Evolutionary conservation across 2,113 vertebrate species (phyloP).

Genomic region (Psittacara wagleri): DNA sequence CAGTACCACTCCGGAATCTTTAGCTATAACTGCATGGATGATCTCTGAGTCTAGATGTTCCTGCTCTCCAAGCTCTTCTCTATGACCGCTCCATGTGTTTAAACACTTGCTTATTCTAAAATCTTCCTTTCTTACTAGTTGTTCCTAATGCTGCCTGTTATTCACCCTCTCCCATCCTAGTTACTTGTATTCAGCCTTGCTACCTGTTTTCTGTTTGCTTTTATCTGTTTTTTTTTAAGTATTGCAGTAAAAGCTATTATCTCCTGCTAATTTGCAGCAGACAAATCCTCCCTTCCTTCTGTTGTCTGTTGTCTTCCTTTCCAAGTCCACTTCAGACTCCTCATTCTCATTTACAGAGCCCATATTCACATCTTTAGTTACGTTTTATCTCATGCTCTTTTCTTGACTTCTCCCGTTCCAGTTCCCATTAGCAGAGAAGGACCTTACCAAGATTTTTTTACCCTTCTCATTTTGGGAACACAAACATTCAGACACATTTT

Average conservation of each 20-base stretch:
- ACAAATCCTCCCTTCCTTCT: not conserved
- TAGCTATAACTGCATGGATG: not conserved
- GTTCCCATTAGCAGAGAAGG: not conserved
- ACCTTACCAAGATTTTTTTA: not conserved
- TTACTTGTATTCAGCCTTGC: not conserved
- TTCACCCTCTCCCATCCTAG: not conserved
- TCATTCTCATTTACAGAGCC: not conserved
- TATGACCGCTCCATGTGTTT: not conserved
- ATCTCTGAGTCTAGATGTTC: not conserved
- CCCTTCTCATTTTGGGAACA: not conserved
- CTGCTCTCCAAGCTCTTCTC: not conserved
- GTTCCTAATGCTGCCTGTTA: not conserved
- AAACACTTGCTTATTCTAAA: not conserved
- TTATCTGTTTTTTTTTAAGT: not conserved
- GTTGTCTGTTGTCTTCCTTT: not conserved
- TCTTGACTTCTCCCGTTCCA: not conserved
- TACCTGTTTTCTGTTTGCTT: not conserved
- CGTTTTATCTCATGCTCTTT: not conserved
- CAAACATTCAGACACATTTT: not conserved
- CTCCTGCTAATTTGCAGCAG: not conserved
- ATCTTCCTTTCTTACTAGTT: not conserved
- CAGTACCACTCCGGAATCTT: not conserved
- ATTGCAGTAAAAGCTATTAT: not conserved
- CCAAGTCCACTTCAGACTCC: not conserved
- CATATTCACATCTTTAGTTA: not conserved